A percentile compares a stretch with the other conserved stretches of the same genome.
phyloP scores from a whole-genome alignment of 2,113 vertebrate genomes.

The Thunnus maccoyii region DNA sequence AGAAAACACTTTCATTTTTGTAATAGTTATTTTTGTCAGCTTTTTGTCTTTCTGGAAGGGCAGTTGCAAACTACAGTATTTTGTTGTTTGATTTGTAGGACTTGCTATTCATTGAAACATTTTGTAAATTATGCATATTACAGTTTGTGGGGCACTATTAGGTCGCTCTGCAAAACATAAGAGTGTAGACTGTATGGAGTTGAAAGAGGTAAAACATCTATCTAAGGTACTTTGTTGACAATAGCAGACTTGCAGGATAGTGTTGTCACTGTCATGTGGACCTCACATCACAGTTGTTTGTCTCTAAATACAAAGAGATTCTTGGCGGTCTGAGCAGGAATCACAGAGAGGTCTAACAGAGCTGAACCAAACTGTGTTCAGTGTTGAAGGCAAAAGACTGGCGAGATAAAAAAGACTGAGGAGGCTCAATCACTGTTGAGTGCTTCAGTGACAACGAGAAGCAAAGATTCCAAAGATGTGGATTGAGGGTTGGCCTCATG shows the following conservation, averaged over 20 bases:
- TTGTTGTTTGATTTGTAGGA: not conserved
- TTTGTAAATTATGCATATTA: no score
- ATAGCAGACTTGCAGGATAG: not conserved
- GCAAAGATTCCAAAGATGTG: constrained; percentile 8
- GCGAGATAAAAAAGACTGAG: not conserved
- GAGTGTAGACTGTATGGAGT: no score
- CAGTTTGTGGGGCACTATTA: no score
- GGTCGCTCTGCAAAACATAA: no score
- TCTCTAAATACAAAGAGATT: constrained; percentile 15
- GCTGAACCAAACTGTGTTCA: not conserved
- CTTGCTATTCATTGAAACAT: no score
- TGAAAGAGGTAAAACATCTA: not conserved
- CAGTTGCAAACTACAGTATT: not conserved
- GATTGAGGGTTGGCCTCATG: constrained; percentile 12
- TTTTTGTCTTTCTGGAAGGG: no score
- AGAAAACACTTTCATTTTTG: no score
- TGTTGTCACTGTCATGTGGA: constrained; percentile 6
- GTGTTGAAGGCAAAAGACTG: not conserved
- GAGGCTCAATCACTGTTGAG: constrained; percentile 11
- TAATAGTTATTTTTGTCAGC: no score
- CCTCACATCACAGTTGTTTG: constrained; percentile 27
- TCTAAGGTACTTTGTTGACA: not conserved
- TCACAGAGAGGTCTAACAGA: constrained; percentile 5
- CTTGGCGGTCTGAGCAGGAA: constrained; percentile 4
- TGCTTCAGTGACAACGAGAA: not conserved